Evolutionary conservation across 2,113 vertebrate genomes (phyloP).

Genomic region (Carassius auratus): DNA sequence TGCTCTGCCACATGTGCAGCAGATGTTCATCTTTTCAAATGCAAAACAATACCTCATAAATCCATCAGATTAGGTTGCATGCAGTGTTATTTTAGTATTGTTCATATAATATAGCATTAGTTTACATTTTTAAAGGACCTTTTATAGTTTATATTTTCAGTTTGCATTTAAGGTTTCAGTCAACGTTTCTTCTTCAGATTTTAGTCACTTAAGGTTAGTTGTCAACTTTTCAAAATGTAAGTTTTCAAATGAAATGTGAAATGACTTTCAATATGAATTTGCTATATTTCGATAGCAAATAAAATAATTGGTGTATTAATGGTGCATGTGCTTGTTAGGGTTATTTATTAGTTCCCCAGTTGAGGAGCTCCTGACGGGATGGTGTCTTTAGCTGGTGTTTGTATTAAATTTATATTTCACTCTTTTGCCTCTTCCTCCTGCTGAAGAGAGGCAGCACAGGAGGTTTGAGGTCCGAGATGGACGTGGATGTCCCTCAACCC

Average conservation of each 20-base stretch:
- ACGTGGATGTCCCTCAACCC: slow-evolving; percentile 65
- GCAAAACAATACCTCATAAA: background rate
- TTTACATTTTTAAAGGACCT: background rate
- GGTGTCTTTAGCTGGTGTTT: background rate
- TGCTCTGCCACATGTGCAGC: background rate
- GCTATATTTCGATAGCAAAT: too few relatives aligned
- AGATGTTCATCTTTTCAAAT: background rate
- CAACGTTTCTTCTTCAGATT: background rate
- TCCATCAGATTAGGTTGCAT: background rate
- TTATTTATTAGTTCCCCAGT: background rate
- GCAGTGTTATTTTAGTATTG: background rate
- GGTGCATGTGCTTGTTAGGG: background rate
- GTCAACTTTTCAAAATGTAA: background rate
- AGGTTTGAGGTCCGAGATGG: slow-evolving; percentile 60
- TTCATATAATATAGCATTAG: background rate
- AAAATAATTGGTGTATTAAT: background rate
- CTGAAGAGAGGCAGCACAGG: slow-evolving; percentile 47
- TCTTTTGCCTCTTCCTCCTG: slow-evolving; percentile 10
- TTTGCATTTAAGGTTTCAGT: background rate
- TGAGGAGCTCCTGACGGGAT: background rate
- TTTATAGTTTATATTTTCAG: background rate
- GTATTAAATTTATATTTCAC: background rate
- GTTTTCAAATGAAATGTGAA: background rate
- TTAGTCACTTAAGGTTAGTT: background rate
- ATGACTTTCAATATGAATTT: background rate